A percentile compares a stretch with the other conserved stretches of the same genome.
These are phyloP conservation scores for Urocolius indicus DNA, from an alignment of 2,113 vertebrate species.

Conservation along the genomic window DNA sequence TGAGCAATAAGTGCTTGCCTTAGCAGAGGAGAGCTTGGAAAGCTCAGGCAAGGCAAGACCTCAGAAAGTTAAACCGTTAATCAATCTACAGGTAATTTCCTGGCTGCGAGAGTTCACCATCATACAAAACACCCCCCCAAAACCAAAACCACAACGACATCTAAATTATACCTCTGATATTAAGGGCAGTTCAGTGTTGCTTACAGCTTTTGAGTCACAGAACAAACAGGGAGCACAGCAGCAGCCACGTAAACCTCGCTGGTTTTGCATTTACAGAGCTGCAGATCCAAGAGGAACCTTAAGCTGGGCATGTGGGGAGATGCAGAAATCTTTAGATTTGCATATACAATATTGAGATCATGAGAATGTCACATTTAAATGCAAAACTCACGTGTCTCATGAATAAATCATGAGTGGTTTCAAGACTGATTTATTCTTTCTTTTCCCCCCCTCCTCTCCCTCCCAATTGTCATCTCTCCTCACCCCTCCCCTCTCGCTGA, in stretches of 20 bases:
- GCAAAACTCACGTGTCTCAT: slow-evolving; percentile 76
- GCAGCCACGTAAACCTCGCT: neutral
- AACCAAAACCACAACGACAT: neutral
- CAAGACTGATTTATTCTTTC: slow-evolving; percentile 66
- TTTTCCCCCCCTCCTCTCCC: neutral
- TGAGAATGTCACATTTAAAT: slow-evolving; percentile 80
- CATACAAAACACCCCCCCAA: neutral
- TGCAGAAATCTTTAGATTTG: slow-evolving; percentile 75
- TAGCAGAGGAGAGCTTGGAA: neutral
- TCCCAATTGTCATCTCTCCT: slow-evolving; percentile 25
- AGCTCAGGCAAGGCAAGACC: neutral
- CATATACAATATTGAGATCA: slow-evolving; percentile 79
- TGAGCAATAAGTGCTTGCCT: neutral
- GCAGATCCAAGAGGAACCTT: slow-evolving; percentile 28
- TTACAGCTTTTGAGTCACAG: neutral
- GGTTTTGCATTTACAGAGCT: slow-evolving; percentile 51
- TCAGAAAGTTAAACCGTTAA: neutral
- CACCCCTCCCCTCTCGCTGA: neutral
- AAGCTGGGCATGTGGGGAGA: slow-evolving; percentile 65
- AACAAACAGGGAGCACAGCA: slow-evolving; percentile 10
- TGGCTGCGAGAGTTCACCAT: accelerated
- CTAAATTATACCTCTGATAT: neutral
- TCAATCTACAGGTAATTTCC: neutral
- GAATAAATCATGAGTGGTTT: slow-evolving; percentile 76
- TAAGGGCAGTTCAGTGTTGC: neutral